Percentiles rank a stretch among this genome's conserved stretches.
Conservation (phyloP, 2,888 invertebrate species). For the Pristionchus maxplancki region DNA sequence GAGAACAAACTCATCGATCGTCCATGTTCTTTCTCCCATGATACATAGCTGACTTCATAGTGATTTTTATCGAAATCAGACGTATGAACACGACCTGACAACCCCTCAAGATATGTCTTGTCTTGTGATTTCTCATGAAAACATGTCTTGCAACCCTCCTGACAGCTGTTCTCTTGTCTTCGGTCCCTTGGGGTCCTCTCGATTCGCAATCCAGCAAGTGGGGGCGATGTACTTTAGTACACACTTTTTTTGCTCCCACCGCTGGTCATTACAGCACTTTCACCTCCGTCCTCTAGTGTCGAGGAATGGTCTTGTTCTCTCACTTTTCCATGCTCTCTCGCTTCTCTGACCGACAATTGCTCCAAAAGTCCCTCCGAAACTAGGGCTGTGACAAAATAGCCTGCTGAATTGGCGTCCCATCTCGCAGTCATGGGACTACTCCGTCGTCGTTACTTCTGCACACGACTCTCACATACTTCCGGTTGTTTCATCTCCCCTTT, state of each 20-base stretch:
- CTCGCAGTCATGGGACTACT: not conserved
- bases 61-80: not conserved
- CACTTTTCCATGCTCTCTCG: not conserved
- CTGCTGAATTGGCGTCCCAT: not conserved
- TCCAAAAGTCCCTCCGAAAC: not conserved
- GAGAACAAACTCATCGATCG: no score
- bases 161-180: not conserved
- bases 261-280: slow-evolving; percentile 14
- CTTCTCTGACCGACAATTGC: no score
- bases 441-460: not conserved
- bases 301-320: no score
- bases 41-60: not conserved
- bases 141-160: not conserved
- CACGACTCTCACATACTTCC: not conserved
- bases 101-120: not conserved
- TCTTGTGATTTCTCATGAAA: not conserved
- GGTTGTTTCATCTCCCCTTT: not conserved
- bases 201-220: not conserved
- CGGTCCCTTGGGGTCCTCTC: not conserved
- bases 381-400: not conserved
- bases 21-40: no score
- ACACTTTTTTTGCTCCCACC: not conserved
- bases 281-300: not conserved
- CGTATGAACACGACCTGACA: no score
- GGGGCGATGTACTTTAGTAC: slow-evolving; percentile 3